Conservation (phyloP, 2,797 vertebrate genomes). For the Bradypodion ventrale region DNA sequence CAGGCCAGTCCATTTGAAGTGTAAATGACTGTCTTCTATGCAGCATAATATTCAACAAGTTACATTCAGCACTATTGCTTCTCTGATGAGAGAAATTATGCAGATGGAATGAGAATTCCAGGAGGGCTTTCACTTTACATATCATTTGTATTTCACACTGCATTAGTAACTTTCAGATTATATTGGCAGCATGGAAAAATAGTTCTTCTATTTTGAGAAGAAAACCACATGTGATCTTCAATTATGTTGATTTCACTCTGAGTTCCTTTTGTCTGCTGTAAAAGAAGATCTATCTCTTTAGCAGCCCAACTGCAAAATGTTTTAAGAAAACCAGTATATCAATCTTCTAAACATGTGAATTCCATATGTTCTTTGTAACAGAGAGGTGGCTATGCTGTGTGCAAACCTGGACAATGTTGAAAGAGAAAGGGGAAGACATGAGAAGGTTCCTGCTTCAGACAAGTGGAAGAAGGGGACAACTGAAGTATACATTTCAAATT, state of each 20-base stretch:
- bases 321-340: not conserved
- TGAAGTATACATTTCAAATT: not conserved
- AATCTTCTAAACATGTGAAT: not conserved
- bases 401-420: not conserved
- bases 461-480: too few species aligned
- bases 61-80: conserved; percentile 52
- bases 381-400: not conserved
- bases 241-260: conserved; percentile 41
- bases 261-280: conserved; percentile 39
- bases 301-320: not conserved
- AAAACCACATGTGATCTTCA: conserved; percentile 44
- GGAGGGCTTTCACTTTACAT: conserved; percentile 51
- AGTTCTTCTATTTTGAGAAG: conserved; percentile 26
- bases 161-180: conserved; percentile 49
- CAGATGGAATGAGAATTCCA: conserved; percentile 47
- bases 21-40: conserved; percentile 56
- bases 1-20: conserved; percentile 61
- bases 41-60: conserved; percentile 59
- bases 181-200: conserved; percentile 36
- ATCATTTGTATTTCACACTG: conserved; percentile 51
- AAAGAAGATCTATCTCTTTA: not conserved
- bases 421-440: not conserved
- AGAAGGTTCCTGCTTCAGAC: not conserved
- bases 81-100: conserved; percentile 51
- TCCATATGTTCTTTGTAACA: not conserved